Evolutionary conservation across 30 jellyfish, hydroid and myxozoan genomes (phyloP).

Genomic region (Hydractinia symbiolongicarpus): DNA sequence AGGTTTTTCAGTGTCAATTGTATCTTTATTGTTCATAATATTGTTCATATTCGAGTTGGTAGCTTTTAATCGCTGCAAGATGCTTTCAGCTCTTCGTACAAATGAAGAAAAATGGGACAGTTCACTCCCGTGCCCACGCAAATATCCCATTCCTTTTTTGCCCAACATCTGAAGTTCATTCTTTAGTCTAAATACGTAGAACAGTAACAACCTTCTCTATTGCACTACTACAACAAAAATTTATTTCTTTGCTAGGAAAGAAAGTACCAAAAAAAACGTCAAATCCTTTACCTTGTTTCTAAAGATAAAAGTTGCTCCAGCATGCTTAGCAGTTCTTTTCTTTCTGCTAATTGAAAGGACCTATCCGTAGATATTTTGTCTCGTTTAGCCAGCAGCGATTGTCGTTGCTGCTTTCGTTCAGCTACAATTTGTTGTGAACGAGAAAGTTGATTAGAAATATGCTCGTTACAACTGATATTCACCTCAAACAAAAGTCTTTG

Average conservation of each 20-base stretch:
- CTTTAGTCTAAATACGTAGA: constrained; percentile 12
- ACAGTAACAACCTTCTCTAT: background rate
- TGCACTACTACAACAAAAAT: too few species aligned
- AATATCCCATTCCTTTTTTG: constrained; percentile 44
- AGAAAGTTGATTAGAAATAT: background rate
- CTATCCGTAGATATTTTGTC: constrained; percentile 44
- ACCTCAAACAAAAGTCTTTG: constrained; percentile 52
- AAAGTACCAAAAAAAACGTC: background rate
- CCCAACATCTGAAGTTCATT: constrained; percentile 14
- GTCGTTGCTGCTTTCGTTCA: constrained; percentile 65
- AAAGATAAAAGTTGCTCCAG: constrained; percentile 61
- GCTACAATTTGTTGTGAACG: constrained; percentile 44
- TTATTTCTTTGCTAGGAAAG: background rate
- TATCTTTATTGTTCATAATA: background rate
- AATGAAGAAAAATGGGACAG: constrained; percentile 48
- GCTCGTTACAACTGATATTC: background rate
- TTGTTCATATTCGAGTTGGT: background rate
- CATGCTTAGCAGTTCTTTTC: constrained; percentile 41
- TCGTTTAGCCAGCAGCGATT: constrained; percentile 41
- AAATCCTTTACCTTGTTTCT: constrained; percentile 28
- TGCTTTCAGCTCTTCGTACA: constrained; percentile 50
- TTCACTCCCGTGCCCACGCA: constrained; percentile 37
- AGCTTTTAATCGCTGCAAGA: constrained; percentile 16
- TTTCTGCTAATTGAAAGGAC: constrained; percentile 44
- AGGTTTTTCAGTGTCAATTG: background rate